Evolutionary conservation across 2,113 vertebrate genomes (phyloP).

Genomic region (Rostratula benghalensis): DNA sequence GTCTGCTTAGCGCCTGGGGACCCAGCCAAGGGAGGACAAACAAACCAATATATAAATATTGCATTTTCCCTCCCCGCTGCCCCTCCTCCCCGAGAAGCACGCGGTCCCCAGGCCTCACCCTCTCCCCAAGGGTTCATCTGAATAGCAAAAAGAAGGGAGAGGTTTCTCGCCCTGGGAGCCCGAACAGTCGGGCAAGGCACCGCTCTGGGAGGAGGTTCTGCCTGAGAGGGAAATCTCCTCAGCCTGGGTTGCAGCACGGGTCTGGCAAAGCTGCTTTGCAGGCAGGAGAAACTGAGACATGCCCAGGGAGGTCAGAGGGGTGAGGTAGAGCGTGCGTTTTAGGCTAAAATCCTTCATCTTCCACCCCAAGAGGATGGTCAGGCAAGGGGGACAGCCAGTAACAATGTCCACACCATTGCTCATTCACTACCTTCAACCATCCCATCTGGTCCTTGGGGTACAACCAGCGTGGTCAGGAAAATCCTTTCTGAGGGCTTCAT

Average conservation of each 20-base stretch:
- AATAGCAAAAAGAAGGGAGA: slow-evolving; percentile 59
- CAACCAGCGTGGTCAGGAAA: background rate
- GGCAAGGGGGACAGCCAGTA: background rate
- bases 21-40: slow-evolving; percentile 3
- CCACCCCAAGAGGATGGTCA: background rate
- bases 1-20: background rate
- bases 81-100: background rate
- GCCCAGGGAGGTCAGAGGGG: background rate
- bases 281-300: background rate
- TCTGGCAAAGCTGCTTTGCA: background rate
- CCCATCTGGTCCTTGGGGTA: background rate
- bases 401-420: accelerated
- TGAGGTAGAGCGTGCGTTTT: background rate
- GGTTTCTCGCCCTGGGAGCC: background rate
- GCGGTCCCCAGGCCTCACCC: background rate
- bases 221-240: background rate
- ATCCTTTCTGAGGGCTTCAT: background rate
- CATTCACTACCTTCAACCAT: background rate
- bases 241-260: background rate
- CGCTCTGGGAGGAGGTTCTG: background rate
- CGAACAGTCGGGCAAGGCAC: background rate
- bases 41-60: slow-evolving; percentile 11
- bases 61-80: background rate
- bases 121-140: slow-evolving; percentile 41
- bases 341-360: background rate